Evolutionary conservation across 1,140 invertebrate genomes (phyloP), one percentile per base, ranked within the genome.

Genomic region (Neelides sp.): DNA sequence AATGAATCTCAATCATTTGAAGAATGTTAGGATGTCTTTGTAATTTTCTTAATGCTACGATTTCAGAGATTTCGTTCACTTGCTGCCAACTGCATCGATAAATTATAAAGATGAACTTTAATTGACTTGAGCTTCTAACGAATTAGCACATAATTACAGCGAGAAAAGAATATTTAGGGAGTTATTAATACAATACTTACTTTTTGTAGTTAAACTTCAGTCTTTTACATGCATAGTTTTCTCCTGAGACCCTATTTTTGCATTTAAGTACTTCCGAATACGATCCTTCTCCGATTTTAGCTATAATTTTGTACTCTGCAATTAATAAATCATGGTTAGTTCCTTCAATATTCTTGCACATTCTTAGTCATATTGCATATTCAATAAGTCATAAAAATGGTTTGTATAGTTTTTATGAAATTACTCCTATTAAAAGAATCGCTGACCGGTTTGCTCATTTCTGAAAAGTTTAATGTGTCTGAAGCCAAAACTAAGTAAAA

Each of bases 201-300:
- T 68, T 71, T 64, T 72, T 66, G 64, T 77, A 80, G 52, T 59
- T 65, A 63, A 77, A 76, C 63, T 78, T 80, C 50, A 82, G 68
- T 61, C 72, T 68, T 65, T 82, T 80, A 28, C 75, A 78, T 4
- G 79, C 78, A 62, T 72, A 75, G 28, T 70, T 64, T 27, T 64
- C 61, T 36, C 73, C 73, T 54, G 71, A 73, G 54, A 68, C 62
- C 51, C 70, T 66, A 50, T 77, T 68, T 62, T 78, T 70, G 64
- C 78, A 79, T 71, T 77, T 78, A 42, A 79, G 64, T 13, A 82
- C 79, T 58, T 80, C 78, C 0, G 79, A 78, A 66, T 80, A 82
- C 10, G 78, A 77, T 4, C 78, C 79, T 67, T 75, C 73, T 0
- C 75, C 74, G 50, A 75, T 73, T 72, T 79, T 78, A 26, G 73